A percentile compares a stretch with the other conserved stretches of the same genome.
phyloP scores from a whole-genome alignment of 1,140 invertebrate species.

The Odontomachus brunneus region DNA sequence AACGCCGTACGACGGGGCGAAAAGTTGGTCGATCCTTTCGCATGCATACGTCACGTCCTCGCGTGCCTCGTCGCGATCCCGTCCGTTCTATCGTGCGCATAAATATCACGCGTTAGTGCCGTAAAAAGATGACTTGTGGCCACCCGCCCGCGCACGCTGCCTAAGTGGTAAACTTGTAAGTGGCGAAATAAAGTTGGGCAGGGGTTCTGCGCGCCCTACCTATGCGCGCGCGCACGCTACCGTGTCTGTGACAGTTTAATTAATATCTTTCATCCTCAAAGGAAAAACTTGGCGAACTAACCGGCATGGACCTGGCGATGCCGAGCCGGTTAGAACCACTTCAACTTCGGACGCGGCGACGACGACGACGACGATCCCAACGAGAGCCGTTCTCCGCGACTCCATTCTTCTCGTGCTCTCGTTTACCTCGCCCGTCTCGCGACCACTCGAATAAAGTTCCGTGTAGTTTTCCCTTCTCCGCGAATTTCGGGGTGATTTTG shows the following conservation, averaged over 20 bases:
- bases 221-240: conserved; percentile 62
- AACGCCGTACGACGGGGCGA: not conserved
- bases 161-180: conserved; percentile 84
- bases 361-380: conserved; percentile 24
- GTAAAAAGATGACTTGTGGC: conserved; percentile 42
- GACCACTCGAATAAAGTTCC: conserved; percentile 39
- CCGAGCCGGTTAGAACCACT: conserved; percentile 78
- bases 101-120: conserved; percentile 39
- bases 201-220: conserved; percentile 52
- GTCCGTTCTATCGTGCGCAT: conserved; percentile 41
- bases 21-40: conserved; percentile 39
- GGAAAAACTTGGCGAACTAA: conserved; percentile 84
- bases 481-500: conserved; percentile 38
- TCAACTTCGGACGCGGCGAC: conserved; percentile 77
- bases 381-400: not conserved
- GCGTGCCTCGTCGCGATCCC: conserved; percentile 21
- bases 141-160: conserved; percentile 7
- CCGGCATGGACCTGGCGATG: conserved; percentile 66
- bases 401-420: conserved; percentile 36
- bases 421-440: conserved; percentile 15
- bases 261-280: conserved; percentile 85
- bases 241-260: conserved; percentile 85
- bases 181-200: conserved; percentile 84
- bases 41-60: conserved; percentile 28
- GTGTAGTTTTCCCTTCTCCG: conserved; percentile 27